Evolutionary conservation across 2,797 vertebrate genomes (phyloP).

Genomic region (Lindbergichthys nudifrons): DNA sequence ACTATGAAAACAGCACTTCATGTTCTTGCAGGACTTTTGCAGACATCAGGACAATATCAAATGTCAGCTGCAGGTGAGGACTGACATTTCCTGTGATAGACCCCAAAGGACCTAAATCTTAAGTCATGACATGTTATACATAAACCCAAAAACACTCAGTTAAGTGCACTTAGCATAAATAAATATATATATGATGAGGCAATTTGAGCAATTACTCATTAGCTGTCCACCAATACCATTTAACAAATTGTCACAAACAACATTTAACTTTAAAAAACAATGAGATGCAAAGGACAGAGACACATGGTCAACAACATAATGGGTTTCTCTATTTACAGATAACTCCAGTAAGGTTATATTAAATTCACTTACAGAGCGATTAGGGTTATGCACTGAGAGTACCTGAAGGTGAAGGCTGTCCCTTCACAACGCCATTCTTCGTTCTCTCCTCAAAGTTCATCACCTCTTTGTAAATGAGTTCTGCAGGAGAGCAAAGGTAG

Average conservation of each 20-base stretch:
- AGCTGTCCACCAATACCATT: conserved; percentile 11
- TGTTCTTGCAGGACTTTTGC: neutral
- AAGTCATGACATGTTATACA: conserved; percentile 59
- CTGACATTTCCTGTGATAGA: conserved; percentile 40
- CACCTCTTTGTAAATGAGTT: conserved; percentile 99
- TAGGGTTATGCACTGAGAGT: conserved; percentile 94
- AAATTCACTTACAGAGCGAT: conserved; percentile 90
- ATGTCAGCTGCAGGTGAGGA: conserved; percentile 27
- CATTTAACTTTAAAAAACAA: conserved; percentile 35
- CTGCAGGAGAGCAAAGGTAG: conserved; percentile 78
- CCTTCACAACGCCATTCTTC: conserved; percentile 99
- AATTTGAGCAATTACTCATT: conserved; percentile 30
- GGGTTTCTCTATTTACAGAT: conserved; percentile 74
- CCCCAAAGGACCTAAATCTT: conserved; percentile 74
- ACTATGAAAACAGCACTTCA: conserved; percentile 21
- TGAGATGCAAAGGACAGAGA: conserved; percentile 74
- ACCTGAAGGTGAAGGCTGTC: conserved; percentile 99
- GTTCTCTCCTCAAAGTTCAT: conserved; percentile 99
- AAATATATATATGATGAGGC: neutral
- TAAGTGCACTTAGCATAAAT: conserved; percentile 6
- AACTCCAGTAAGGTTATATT: conserved; percentile 83
- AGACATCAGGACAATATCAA: conserved; percentile 4
- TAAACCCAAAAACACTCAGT: conserved; percentile 44
- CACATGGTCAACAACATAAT: conserved; percentile 81
- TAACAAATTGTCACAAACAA: conserved; percentile 41